These are phyloP conservation scores for Gymnocypris eckloni DNA, from an alignment of 2,797 vertebrate genomes.

Conservation along the genomic window DNA sequence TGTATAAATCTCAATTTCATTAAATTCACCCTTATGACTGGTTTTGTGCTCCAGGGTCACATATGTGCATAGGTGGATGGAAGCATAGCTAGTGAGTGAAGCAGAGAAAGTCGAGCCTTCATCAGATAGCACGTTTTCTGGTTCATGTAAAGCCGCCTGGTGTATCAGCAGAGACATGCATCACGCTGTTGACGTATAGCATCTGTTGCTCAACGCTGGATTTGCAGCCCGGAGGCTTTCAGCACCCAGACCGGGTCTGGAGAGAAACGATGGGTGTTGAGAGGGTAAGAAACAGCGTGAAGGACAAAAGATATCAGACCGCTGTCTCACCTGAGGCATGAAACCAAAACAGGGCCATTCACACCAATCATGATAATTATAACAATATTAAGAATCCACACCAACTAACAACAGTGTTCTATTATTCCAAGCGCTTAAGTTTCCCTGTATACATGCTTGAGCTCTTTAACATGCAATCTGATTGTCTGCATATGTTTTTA, in stretches of 20 bases:
- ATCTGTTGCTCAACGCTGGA: slow-evolving; percentile 58
- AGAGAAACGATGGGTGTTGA: slow-evolving; percentile 67
- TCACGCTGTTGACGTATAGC: slow-evolving; percentile 79
- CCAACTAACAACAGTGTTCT: not conserved
- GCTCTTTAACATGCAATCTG: not conserved
- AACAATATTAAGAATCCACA: not conserved
- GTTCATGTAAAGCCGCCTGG: slow-evolving; percentile 85
- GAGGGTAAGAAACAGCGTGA: slow-evolving; percentile 69
- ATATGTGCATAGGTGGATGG: not conserved
- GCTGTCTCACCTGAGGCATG: not conserved
- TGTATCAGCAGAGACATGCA: slow-evolving; percentile 80
- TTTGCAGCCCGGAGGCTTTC: slow-evolving; percentile 74
- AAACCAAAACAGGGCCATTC: not conserved
- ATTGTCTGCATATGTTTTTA: not conserved
- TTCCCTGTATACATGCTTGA: too few species aligned
- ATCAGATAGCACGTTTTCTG: slow-evolving; percentile 92
- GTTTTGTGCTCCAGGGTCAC: too few species aligned
- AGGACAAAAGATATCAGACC: slow-evolving; percentile 16
- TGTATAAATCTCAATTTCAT: too few species aligned
- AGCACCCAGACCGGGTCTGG: slow-evolving; percentile 74
- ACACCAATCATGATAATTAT: not conserved
- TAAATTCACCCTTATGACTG: too few species aligned
- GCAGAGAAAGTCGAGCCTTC: slow-evolving; percentile 79
- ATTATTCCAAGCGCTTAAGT: not conserved
- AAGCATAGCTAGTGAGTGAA: slow-evolving; percentile 54